Percentiles rank a stretch among this genome's conserved stretches.
Conservation (phyloP, 2,113 vertebrate species). For the Orientallactaga bullata region DNA sequence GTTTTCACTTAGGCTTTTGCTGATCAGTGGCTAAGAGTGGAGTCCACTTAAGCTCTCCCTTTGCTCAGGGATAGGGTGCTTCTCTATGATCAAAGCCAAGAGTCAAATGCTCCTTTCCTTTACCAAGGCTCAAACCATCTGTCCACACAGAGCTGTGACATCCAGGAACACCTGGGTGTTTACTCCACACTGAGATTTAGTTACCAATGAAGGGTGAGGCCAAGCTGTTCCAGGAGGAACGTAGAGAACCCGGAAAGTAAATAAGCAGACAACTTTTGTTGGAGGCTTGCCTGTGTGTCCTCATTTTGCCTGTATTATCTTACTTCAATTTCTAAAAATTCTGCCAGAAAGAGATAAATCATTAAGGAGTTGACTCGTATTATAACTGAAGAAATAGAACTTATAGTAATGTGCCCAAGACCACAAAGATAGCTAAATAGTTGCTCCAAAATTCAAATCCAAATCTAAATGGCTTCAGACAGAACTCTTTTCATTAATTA, state of each 20-base stretch:
- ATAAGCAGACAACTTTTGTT: background rate
- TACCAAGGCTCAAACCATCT: background rate
- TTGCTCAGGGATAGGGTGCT: background rate
- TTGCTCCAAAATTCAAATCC: slow-evolving; percentile 7
- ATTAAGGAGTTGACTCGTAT: background rate
- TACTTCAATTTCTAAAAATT: background rate
- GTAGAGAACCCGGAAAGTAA: background rate
- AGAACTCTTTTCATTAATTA: background rate
- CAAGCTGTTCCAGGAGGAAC: background rate
- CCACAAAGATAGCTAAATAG: background rate
- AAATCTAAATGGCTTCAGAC: background rate
- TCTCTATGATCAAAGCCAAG: background rate
- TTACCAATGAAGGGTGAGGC: background rate
- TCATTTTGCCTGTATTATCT: background rate
- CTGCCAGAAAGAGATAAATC: background rate
- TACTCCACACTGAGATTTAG: background rate
- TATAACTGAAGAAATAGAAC: background rate
- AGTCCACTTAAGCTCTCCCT: background rate
- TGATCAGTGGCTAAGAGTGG: background rate
- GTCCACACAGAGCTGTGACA: background rate
- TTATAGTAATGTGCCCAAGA: background rate
- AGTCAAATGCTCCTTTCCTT: background rate
- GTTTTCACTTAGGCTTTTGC: slow-evolving; percentile 46
- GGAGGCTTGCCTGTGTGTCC: background rate
- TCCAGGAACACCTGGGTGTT: background rate